phyloP scores from a whole-genome alignment of 92 coral and sea anemone genomes.

The Epizoanthus stellaris region DNA sequence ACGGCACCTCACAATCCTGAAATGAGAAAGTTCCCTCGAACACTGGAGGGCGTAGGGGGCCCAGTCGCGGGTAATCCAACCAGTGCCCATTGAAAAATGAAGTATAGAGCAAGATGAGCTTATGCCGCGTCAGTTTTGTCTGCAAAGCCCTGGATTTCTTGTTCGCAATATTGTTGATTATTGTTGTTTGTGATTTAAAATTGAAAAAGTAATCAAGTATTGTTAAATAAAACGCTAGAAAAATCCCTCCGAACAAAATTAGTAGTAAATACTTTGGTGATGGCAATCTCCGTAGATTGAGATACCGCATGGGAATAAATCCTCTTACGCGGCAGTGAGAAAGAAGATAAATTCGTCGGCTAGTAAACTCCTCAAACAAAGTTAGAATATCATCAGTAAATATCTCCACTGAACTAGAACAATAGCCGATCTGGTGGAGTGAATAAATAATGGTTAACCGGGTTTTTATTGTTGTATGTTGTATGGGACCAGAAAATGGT shows the following conservation, averaged over 20 bases:
- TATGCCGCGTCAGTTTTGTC: slow-evolving; percentile 27
- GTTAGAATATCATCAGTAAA: too few relatives aligned
- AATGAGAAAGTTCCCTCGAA: slow-evolving; percentile 69
- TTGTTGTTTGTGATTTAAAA: slow-evolving; percentile 38
- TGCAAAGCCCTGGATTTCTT: slow-evolving; percentile 10
- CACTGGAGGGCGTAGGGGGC: slow-evolving; percentile 45
- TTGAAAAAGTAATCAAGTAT: slow-evolving; percentile 35
- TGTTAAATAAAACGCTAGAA: slow-evolving; percentile 17
- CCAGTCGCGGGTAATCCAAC: slow-evolving; percentile 61
- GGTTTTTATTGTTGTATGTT: too few relatives aligned
- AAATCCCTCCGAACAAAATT: background rate
- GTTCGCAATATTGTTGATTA: slow-evolving; percentile 32
- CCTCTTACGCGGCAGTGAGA: too few relatives aligned
- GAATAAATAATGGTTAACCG: too few relatives aligned
- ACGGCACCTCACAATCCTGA: slow-evolving; percentile 62
- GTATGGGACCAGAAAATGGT: too few relatives aligned
- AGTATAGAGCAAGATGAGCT: slow-evolving; percentile 72
- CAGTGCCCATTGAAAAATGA: slow-evolving; percentile 68
- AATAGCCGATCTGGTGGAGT: too few relatives aligned
- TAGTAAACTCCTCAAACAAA: too few relatives aligned
- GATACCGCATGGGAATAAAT: slow-evolving; percentile 18
- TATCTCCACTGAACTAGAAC: too few relatives aligned
- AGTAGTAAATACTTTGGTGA: slow-evolving; percentile 11
- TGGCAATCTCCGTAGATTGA: background rate
- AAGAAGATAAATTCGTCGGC: too few relatives aligned